Base-by-base conservation (phyloP, 2,888 invertebrate species). In the Melikaiella ostensackeni region DNA sequence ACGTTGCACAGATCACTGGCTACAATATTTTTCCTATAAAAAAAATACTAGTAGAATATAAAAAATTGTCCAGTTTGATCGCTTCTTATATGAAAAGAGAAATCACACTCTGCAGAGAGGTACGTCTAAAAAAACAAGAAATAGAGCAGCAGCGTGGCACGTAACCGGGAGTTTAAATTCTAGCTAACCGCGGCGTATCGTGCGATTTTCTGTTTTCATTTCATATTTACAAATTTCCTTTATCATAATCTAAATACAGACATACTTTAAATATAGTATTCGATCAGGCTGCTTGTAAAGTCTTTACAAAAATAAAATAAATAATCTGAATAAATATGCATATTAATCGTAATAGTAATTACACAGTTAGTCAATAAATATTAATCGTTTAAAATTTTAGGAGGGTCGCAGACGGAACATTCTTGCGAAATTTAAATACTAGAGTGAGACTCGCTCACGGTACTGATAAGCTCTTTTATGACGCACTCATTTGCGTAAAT, bases 271-370 rank as follows among this genome's bases (percentile, higher is more conserved):
- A 79, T 80, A 78, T 78, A 82, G 80, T 80, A 76, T 80, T 80
- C 77, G 46, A 78, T 78, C 78, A 75, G 77, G 76, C 77, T 78
- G 74, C 77, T 55, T 77, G 88, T 90, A 89, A 89, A 89, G 88
- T 88, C 88, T 89, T 89, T 88, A 88, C 86, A 90, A 90, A 90
- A 89, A 89, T 91, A 91, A 90, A 91, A 91, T 91, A 91, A 91
- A 91, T 91, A 90, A 91, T 91, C 89, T 90, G 89, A 89, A 90
- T 91, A 90, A 90, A 90, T 90, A 91, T 86, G 86, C 84, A 86
- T 86, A 88, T 85, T 85, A 80, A 85, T 83, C 86, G 82, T 81
- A 80, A 81, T 77, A 82, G 77, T 83, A 84, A 82, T 82, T 83
- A 84, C 89, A 89, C 82, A 85, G 87, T 88, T 89, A 88, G 86